Evolutionary conservation across 1,140 invertebrate genomes (phyloP).

Genomic region (Ostrea denselamellosa): DNA sequence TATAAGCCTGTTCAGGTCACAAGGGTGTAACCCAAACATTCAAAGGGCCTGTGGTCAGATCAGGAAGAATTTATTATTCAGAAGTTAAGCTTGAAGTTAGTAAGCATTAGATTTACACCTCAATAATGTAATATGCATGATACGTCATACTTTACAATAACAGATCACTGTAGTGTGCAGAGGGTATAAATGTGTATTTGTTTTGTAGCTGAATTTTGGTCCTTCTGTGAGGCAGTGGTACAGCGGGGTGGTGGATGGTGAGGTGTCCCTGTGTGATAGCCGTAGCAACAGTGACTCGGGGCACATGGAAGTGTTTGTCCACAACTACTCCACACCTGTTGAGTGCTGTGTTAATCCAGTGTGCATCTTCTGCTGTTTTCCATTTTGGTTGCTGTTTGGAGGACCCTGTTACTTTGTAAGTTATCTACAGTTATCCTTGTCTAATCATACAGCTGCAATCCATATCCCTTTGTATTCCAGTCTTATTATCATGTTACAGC

Average conservation of each 20-base stretch:
- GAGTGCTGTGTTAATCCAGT: slow-evolving; percentile 43
- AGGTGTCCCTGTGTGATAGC: slow-evolving; percentile 40
- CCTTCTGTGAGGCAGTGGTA: slow-evolving; percentile 52
- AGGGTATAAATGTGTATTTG: background rate
- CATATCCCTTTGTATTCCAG: too few species aligned
- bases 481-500: too few species aligned
- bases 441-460: too few species aligned
- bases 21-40: too few species aligned
- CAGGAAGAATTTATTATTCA: too few species aligned
- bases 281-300: slow-evolving; percentile 45
- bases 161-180: too few species aligned
- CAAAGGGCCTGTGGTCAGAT: too few species aligned
- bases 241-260: slow-evolving; percentile 51
- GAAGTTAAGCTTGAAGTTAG: too few species aligned
- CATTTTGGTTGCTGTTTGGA: slow-evolving; percentile 54
- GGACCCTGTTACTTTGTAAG: slow-evolving; percentile 57
- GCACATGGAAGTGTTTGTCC: slow-evolving; percentile 44
- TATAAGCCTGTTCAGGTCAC: too few species aligned
- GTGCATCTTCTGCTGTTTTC: slow-evolving; percentile 52
- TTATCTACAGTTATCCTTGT: slow-evolving; percentile 22
- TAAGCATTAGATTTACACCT: too few species aligned
- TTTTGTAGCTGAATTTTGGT: slow-evolving; percentile 48
- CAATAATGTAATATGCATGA: too few species aligned
- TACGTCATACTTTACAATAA: too few species aligned
- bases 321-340: slow-evolving; percentile 50